phyloP scores from a whole-genome alignment of 2,113 vertebrate genomes.

The Platichthys flesus region DNA sequence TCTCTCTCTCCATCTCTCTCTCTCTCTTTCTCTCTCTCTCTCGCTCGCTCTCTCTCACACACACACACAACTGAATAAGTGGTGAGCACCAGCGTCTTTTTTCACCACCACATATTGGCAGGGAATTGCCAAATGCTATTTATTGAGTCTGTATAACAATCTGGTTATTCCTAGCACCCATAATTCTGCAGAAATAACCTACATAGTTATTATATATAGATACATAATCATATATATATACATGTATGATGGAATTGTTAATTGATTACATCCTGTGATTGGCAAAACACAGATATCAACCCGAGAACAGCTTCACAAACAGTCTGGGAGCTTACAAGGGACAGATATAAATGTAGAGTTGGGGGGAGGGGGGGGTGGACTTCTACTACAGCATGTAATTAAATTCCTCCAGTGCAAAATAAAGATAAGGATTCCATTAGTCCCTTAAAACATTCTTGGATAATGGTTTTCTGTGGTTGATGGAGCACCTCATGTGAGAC shows the following conservation, averaged over 20 bases:
- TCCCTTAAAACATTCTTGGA: slow-evolving; percentile 79
- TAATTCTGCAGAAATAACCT: background rate
- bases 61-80: background rate
- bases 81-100: no score
- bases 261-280: slow-evolving; percentile 24
- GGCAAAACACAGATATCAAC: slow-evolving; percentile 53
- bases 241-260: background rate
- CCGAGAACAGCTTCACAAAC: slow-evolving; percentile 33
- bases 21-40: no score
- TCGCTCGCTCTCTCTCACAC: no score
- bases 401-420: slow-evolving; percentile 77
- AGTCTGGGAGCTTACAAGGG: slow-evolving; percentile 7
- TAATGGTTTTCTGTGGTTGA: slow-evolving; percentile 80
- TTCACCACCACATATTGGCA: no score
- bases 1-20: no score
- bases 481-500: slow-evolving; percentile 78
- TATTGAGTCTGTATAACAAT: background rate
- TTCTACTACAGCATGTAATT: slow-evolving; percentile 72
- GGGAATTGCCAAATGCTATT: background rate
- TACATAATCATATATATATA: background rate
- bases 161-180: background rate
- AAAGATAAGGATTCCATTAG: slow-evolving; percentile 85
- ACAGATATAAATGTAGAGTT: slow-evolving; percentile 61
- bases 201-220: background rate
- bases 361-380: slow-evolving; percentile 26